phyloP scores from a whole-genome alignment of 2,113 vertebrate species.

The Crotalus horridus region DNA sequence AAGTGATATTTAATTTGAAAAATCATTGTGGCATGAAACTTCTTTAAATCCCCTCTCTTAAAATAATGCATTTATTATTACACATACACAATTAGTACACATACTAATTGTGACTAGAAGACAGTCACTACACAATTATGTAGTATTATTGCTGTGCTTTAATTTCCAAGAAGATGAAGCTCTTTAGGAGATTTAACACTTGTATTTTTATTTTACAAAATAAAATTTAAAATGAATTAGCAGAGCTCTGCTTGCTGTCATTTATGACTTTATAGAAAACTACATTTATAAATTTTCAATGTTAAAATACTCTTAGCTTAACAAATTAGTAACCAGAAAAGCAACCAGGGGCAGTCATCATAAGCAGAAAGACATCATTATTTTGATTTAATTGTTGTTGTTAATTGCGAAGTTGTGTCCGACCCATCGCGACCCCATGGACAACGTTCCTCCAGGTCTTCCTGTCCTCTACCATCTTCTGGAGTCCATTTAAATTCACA shows the following conservation, averaged over 20 bases:
- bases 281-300: neutral
- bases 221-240: neutral
- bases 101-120: neutral
- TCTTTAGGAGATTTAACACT: neutral
- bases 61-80: neutral
- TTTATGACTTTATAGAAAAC: neutral
- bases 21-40: fast-evolving
- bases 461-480: too few relatives aligned
- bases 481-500: too few relatives aligned
- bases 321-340: neutral
- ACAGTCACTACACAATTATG: neutral
- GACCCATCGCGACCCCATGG: too few relatives aligned
- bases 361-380: neutral
- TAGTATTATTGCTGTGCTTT: neutral
- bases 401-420: too few relatives aligned
- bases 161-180: neutral
- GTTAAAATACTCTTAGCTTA: neutral
- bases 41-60: neutral
- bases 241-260: neutral
- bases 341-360: neutral
- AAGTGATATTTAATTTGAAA: neutral
- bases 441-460: too few relatives aligned
- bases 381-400: neutral
- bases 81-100: neutral
- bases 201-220: neutral